Evolutionary conservation across 2,113 vertebrate genomes (phyloP).

Genomic region (Oreocharis arfaki): DNA sequence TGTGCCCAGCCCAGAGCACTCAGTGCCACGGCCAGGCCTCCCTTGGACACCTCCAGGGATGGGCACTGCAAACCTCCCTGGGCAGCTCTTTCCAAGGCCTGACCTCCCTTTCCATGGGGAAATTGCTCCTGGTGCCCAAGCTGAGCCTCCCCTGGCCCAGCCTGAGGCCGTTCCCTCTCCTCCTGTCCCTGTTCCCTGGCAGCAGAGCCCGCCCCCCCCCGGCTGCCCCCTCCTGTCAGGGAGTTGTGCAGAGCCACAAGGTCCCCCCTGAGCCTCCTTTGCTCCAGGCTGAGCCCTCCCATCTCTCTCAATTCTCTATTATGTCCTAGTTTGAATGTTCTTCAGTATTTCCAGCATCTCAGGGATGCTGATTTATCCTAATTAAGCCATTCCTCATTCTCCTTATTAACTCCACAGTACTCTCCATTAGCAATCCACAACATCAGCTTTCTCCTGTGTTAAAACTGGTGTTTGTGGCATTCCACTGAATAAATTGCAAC

Average conservation of each 20-base stretch:
- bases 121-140: background rate
- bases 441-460: background rate
- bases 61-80: background rate
- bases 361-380: background rate
- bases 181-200: background rate
- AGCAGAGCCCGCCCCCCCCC: background rate
- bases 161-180: background rate
- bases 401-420: background rate
- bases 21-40: background rate
- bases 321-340: background rate
- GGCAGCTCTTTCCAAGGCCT: background rate
- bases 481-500: background rate
- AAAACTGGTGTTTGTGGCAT: background rate
- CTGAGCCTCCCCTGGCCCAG: background rate
- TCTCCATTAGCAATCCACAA: background rate
- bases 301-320: background rate
- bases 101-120: fast-evolving
- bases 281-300: background rate
- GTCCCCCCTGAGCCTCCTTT: background rate
- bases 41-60: background rate
- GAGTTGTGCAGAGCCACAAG: background rate
- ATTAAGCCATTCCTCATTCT: background rate
- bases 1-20: background rate
- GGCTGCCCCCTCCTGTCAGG: background rate
- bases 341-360: background rate